Base-by-base conservation (phyloP, 2,888 invertebrate species). In the Drosophila robusta region DNA sequence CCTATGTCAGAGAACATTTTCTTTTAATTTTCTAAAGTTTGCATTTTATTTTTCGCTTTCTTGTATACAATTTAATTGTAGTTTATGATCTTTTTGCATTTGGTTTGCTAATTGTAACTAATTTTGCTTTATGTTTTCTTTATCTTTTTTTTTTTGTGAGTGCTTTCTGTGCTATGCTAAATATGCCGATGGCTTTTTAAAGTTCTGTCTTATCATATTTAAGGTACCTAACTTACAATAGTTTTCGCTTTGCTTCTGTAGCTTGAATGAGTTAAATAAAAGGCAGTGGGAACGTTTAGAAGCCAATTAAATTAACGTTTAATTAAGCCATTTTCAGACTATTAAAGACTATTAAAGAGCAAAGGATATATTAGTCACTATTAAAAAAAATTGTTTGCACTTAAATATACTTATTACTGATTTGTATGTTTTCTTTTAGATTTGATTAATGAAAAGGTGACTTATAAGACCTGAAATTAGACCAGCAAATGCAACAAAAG, bases 151-250 rank as follows among this genome's bases (percentile, higher is more conserved):
- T 24, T 36, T 51, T 73, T 69, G 64, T 72, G 52, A 77, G 78
- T 58, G 60, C 52, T 65, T 64, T 66, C 51, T 57, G 71, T 69
- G 75, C 70, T 72, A 69, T 51, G 65, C 64, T 71, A 57, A 67
- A 61, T 45, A 51, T 50, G 78, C 64, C 78, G 49, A 67, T 47
- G 74, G 60, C 57, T 64, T 18, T 18, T 45, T 63, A 49, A 70
- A 81, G 57, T 68, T 63, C 50, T 68, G 39, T 36, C 32, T 56
- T 75, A 64, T 70, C 32, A 49, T 55, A 66, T 79, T 75, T 86
- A 90, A 91, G 91, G 90, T 91, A 91, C 91, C 92, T 91, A 91
- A 91, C 91, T 91, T 91, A 91, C 92, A 91, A 88, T 90, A 91
- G 91, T 90, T 90, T 67, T 73, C 18, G 44, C 50, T 52, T 51